Conservation (phyloP, 2,797 vertebrate genomes). For the Coregonus ussuriensis region DNA sequence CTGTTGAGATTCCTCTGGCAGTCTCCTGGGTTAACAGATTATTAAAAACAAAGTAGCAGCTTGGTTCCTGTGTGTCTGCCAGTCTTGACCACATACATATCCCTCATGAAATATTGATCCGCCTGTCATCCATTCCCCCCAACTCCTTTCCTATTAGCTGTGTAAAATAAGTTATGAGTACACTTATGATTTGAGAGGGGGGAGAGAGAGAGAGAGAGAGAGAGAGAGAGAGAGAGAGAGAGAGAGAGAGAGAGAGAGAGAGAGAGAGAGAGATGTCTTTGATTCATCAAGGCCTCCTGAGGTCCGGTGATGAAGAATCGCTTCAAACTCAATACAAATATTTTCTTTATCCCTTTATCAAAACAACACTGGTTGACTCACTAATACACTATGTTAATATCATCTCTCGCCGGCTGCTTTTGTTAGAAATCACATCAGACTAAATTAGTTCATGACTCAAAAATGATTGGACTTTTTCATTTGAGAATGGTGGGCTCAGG, state of each 20-base stretch:
- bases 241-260: too few relatives aligned
- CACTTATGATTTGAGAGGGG: not conserved
- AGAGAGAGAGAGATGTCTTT: not conserved
- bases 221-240: too few relatives aligned
- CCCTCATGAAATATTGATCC: slow-evolving; percentile 34
- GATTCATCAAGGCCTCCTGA: not conserved
- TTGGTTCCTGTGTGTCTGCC: slow-evolving; percentile 32
- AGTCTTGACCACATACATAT: slow-evolving; percentile 17
- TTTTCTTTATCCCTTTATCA: not conserved
- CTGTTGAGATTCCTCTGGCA: slow-evolving; percentile 4
- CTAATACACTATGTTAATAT: not conserved
- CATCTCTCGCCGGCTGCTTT: not conserved
- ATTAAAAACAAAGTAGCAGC: slow-evolving; percentile 23
- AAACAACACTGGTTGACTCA: not conserved
- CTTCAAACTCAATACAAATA: not conserved
- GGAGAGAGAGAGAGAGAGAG: not conserved
- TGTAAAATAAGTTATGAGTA: slow-evolving; percentile 17
- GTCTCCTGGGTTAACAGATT: slow-evolving; percentile 20
- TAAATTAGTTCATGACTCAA: slow-evolving; percentile 1
- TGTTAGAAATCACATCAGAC: slow-evolving; percentile 2
- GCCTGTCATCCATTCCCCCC: not conserved
- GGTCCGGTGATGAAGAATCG: not conserved
- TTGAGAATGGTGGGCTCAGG: slow-evolving; percentile 1
- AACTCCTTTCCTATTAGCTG: slow-evolving; percentile 26
- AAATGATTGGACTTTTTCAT: not conserved